phyloP scores from a whole-genome alignment of 2,113 vertebrate genomes.

The Dasyprocta punctata region DNA sequence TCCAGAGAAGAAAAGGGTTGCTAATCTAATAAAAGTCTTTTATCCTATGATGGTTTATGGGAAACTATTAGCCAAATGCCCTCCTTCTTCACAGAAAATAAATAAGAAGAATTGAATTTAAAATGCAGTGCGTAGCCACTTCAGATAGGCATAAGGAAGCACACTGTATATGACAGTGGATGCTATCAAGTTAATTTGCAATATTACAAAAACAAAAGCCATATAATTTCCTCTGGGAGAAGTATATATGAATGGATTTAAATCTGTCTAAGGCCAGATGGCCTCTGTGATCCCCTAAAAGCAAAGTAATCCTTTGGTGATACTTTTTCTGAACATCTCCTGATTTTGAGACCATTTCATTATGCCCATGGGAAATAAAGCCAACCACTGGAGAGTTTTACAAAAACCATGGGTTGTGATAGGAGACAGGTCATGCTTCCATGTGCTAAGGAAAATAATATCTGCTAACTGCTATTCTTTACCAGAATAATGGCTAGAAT shows the following conservation, averaged over 20 bases:
- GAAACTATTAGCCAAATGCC: conserved; percentile 57
- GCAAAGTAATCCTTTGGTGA: neutral
- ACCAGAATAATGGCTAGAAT: neutral
- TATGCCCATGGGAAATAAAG: conserved; percentile 31
- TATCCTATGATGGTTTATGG: conserved; percentile 9
- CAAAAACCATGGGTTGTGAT: neutral
- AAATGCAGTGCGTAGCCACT: neutral
- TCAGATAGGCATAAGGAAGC: neutral
- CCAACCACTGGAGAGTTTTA: neutral
- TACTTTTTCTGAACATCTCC: neutral
- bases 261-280: conserved; percentile 38
- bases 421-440: neutral
- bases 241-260: conserved; percentile 7
- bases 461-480: neutral
- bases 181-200: conserved; percentile 13
- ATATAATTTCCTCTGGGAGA: conserved; percentile 9
- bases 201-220: conserved; percentile 32
- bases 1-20: neutral
- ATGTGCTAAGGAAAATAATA: neutral
- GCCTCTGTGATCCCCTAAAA: neutral
- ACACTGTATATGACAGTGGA: neutral
- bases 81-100: conserved; percentile 43
- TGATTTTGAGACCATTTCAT: neutral
- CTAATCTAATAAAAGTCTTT: conserved; percentile 57
- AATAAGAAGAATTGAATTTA: conserved; percentile 50